phyloP scores from a whole-genome alignment of 2,888 invertebrate species.

The Rhagium mordax region DNA sequence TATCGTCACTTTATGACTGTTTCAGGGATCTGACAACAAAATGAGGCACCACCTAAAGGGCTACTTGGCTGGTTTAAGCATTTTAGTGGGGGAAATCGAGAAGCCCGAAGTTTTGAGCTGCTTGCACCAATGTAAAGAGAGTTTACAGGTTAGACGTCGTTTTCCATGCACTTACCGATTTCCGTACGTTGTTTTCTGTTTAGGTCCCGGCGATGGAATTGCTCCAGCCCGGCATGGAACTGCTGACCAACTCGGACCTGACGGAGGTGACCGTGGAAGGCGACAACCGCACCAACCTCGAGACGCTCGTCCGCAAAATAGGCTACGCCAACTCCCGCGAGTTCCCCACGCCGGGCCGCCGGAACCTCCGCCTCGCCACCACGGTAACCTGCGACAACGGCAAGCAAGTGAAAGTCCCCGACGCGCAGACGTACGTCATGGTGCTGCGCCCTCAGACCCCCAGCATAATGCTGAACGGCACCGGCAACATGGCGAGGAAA shows the following conservation, averaged over 20 bases:
- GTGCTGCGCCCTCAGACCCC: conserved; percentile 90
- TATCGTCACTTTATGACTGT: no score
- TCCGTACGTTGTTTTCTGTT: conserved; percentile 50
- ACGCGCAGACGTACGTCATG: conserved; percentile 89
- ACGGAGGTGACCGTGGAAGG: conserved; percentile 94
- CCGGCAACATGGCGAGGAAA: conserved; percentile 86
- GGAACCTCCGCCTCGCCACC: conserved; percentile 88
- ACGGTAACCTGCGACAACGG: conserved; percentile 82
- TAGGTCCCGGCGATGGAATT: conserved; percentile 82
- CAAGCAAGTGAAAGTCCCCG: conserved; percentile 72
- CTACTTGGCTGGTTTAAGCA: conserved; percentile 89
- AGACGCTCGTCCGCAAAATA: conserved; percentile 87
- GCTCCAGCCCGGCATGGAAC: conserved; percentile 85
- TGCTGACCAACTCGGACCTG: conserved; percentile 82
- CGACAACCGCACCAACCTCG: conserved; percentile 91
- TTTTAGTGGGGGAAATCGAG: conserved; percentile 84
- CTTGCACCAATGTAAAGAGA: conserved; percentile 87
- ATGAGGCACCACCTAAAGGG: conserved; percentile 93
- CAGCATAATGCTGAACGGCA: conserved; percentile 86
- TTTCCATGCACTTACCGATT: no score
- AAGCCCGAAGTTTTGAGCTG: conserved; percentile 83
- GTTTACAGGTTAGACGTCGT: conserved; percentile 76
- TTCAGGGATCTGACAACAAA: conserved; percentile 85
- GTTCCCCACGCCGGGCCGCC: conserved; percentile 95
- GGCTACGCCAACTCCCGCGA: conserved; percentile 93